Evolutionary conservation across 1,140 invertebrate species (phyloP), one percentile per base, ranked within the genome.

Genomic region (Panagrolaimus sp.): DNA sequence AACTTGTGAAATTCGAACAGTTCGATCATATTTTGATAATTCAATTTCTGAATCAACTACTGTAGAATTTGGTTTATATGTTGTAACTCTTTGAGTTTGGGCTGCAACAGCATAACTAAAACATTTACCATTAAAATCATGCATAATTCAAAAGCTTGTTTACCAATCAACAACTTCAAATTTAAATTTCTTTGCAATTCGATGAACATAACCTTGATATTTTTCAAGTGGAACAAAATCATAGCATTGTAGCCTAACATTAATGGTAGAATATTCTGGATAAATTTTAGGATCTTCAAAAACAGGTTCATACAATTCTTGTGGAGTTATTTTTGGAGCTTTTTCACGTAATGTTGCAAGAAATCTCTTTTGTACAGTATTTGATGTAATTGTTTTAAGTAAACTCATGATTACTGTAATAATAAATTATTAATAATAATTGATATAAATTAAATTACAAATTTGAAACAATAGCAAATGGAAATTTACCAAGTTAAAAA

Each of bases 151-250:
- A 14, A 38, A 38, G 2, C 2, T 38, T 4, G 7, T 4, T 43
- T 62, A 83, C 79, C 81, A 80, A 38, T 82, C 73, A 31, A 74
- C 69, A 14, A 81, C 72, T 2, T 73, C 66, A 63, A 83, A 81
- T 20, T 67, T 71, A 53, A 81, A 81, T 42, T 69, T 51, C 44
- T 70, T 75, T 7, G 81, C 81, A 11, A 68, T 73, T 66, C 66
- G 65, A 46, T 83, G 69, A 9, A 83, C 72, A 64, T 74, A 83
- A 5, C 68, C 27, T 57, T 81, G 79, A 53, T 74, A 81, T 38
- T 71, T 74, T 53, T 81, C 79, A 20, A 81, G 47, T 0, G 72
- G 70, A 14, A 57, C 71, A 64, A 65, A 81, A 47, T 81, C 79
- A 61, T 74, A 74, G 13, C 69, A 63, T 48, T 83, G 79, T 2